Conservation (phyloP, 2,888 invertebrate genomes). For the Siphlonurus alternatus region DNA sequence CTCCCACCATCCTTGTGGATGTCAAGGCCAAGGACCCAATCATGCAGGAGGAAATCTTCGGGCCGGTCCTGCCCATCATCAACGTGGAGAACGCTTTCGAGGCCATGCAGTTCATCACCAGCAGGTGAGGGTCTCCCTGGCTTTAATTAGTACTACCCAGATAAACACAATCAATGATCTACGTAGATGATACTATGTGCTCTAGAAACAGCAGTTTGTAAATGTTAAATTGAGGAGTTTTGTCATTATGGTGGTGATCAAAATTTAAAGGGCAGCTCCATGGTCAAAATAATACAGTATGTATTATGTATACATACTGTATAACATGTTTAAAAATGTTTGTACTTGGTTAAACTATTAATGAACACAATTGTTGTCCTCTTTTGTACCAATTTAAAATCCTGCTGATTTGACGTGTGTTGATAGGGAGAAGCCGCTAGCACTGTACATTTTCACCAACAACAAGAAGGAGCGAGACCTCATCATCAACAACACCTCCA, state of each 20-base stretch:
- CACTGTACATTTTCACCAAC: constrained; percentile 69
- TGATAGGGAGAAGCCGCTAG: constrained; percentile 72
- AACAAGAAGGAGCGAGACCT: constrained; percentile 37
- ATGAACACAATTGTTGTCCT: background rate
- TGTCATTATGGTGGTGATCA: no score
- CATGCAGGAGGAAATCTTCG: constrained; percentile 91
- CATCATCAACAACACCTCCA: constrained; percentile 52
- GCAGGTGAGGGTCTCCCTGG: constrained; percentile 21
- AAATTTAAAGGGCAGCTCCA: no score
- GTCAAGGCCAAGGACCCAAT: constrained; percentile 54
- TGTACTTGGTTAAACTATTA: background rate
- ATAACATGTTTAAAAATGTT: background rate
- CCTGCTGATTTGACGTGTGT: no score
- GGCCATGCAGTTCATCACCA: constrained; percentile 78
- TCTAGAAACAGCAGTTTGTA: no score
- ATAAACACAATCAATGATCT: background rate
- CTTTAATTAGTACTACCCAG: background rate
- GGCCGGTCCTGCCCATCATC: constrained; percentile 84
- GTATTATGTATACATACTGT: no score
- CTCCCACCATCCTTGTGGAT: constrained; percentile 67
- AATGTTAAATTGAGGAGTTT: no score
- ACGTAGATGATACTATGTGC: no score
- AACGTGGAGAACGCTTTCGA: constrained; percentile 71
- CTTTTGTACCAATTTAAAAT: no score
- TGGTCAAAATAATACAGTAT: no score